A percentile compares a stretch with the other conserved stretches of the same genome.
phyloP scores from a whole-genome alignment of 2,797 vertebrate species.

The Zalophus californianus region DNA sequence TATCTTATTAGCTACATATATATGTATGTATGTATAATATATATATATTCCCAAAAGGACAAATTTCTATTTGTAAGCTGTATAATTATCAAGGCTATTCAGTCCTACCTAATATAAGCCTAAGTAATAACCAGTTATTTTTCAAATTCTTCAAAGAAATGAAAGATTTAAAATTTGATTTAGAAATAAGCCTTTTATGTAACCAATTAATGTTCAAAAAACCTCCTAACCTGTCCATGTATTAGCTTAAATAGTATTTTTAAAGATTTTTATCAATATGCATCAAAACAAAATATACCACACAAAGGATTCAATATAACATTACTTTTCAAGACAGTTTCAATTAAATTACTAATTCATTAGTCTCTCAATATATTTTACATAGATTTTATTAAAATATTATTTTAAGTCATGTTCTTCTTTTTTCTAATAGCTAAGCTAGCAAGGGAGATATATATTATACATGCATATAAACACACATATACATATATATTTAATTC shows the following conservation, averaged over 20 bases:
- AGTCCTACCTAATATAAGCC: background rate
- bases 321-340: background rate
- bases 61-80: background rate
- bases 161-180: background rate
- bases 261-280: background rate
- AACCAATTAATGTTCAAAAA: background rate
- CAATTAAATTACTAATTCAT: background rate
- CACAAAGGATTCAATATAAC: background rate
- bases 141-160: conserved; percentile 8
- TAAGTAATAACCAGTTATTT: background rate
- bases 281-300: background rate
- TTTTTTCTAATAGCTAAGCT: background rate
- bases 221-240: background rate
- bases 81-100: background rate
- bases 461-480: background rate
- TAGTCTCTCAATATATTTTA: background rate
- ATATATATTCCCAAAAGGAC: background rate
- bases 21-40: no score
- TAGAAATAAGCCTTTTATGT: background rate
- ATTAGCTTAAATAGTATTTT: background rate
- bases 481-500: background rate
- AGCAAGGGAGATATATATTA: background rate
- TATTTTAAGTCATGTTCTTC: background rate
- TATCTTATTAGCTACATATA: background rate
- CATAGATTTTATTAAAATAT: background rate